Conservation (phyloP, 2,113 vertebrate species). For the Promerops cafer region DNA sequence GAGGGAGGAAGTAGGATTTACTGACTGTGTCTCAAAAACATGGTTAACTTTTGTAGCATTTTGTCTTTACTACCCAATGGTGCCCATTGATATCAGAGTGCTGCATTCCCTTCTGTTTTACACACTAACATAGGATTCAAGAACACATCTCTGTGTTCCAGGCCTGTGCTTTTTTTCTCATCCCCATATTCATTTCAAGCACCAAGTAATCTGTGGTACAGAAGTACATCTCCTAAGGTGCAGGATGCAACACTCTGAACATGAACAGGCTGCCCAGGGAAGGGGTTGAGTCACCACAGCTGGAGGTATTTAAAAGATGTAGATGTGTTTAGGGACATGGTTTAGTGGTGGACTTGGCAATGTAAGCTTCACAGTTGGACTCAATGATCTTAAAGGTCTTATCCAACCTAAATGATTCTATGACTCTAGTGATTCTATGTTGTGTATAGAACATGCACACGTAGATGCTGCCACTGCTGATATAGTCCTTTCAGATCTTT, state of each 20-base stretch:
- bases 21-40: background rate
- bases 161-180: background rate
- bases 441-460: background rate
- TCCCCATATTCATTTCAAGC: background rate
- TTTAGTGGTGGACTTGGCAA: background rate
- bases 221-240: background rate
- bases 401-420: background rate
- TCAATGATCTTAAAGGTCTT: background rate
- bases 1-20: background rate
- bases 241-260: background rate
- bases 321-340: background rate
- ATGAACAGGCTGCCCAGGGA: background rate
- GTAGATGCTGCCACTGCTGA: background rate
- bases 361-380: background rate
- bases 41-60: background rate
- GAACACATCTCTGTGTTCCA: background rate
- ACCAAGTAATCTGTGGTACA: background rate
- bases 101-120: background rate
- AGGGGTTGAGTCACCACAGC: background rate
- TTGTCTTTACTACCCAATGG: background rate
- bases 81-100: fast-evolving
- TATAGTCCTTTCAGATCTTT: background rate
- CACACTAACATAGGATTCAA: background rate
- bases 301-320: background rate
- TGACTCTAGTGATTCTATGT: background rate